Evolutionary conservation across 2,113 vertebrate species (phyloP).

Genomic region (Gobio gobio): DNA sequence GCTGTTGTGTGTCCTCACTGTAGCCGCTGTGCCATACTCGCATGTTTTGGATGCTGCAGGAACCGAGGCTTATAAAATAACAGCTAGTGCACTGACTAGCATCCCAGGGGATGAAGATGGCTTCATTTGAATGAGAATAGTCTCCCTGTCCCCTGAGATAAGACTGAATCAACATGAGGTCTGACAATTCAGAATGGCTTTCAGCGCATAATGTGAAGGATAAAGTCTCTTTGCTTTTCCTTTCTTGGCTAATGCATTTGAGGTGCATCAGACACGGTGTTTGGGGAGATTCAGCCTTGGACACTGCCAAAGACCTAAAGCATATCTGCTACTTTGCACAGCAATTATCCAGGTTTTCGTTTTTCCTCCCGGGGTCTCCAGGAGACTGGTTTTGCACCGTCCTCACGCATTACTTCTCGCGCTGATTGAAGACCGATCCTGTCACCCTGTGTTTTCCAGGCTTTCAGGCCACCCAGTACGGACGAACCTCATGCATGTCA

Average conservation of each 20-base stretch:
- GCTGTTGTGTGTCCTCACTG: conserved; percentile 42
- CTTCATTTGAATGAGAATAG: conserved; percentile 60
- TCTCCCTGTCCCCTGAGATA: conserved; percentile 48
- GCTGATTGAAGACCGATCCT: conserved; percentile 77
- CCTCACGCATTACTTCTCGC: conserved; percentile 79
- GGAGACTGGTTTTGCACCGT: conserved; percentile 80
- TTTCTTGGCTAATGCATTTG: conserved; percentile 58
- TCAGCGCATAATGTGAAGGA: conserved; percentile 44
- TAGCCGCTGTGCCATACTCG: not conserved
- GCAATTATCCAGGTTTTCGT: conserved; percentile 55
- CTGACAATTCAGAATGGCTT: conserved; percentile 49
- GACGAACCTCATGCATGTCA: conserved; percentile 77
- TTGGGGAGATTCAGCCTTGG: conserved; percentile 66
- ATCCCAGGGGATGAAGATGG: conserved; percentile 49
- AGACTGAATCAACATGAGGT: conserved; percentile 55
- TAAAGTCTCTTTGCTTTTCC: conserved; percentile 53
- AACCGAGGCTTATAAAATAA: conserved; percentile 35
- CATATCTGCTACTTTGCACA: conserved; percentile 40
- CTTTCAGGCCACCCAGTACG: conserved; percentile 79
- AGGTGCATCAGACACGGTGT: conserved; percentile 67
- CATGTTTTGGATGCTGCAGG: conserved; percentile 4
- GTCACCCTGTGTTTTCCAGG: conserved; percentile 76
- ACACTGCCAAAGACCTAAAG: conserved; percentile 67
- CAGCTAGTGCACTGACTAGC: conserved; percentile 49
- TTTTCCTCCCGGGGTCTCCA: conserved; percentile 71